A percentile compares a stretch with the other conserved stretches of the same genome.
These are phyloP conservation scores for Halyomorpha halys DNA, from an alignment of 1,140 invertebrate species.

Conservation along the genomic window DNA sequence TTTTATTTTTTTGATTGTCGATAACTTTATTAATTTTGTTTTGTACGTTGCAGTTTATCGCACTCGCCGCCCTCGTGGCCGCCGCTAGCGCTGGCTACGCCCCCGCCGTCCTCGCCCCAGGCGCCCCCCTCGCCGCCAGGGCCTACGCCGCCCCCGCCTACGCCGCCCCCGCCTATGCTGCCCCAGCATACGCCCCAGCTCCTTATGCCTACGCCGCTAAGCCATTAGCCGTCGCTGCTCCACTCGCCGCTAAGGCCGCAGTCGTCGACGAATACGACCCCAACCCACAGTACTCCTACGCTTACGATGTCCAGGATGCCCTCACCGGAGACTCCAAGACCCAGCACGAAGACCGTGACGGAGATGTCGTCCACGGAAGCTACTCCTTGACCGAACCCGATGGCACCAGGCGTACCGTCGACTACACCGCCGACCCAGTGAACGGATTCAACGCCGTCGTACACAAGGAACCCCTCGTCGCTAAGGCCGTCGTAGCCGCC, in stretches of 20 bases:
- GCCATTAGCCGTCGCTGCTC: background rate
- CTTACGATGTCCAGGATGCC: conserved; percentile 30
- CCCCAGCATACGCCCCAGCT: background rate
- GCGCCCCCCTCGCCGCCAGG: conserved; percentile 24
- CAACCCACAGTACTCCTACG: conserved; percentile 36
- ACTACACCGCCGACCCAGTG: conserved; percentile 8
- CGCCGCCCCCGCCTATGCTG: background rate
- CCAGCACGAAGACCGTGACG: background rate
- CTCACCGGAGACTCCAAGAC: conserved; percentile 8
- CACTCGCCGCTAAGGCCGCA: no score
- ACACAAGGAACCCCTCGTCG: conserved; percentile 4
- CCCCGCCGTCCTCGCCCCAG: conserved; percentile 29
- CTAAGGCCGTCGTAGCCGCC: background rate
- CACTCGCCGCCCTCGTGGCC: conserved; percentile 33
- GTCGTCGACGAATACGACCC: conserved; percentile 37
- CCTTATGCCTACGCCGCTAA: background rate
- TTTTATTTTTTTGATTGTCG: no score
- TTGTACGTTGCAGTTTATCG: conserved; percentile 30
- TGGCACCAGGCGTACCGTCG: conserved; percentile 4
- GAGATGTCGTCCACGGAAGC: background rate
- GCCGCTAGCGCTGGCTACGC: conserved; percentile 33
- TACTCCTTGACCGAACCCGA: conserved; percentile 6
- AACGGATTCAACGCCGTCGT: conserved; percentile 8
- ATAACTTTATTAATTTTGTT: background rate
- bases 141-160: conserved; percentile 16